A percentile compares a stretch with the other conserved stretches of the same genome.
Conservation (phyloP, 2,797 vertebrate genomes). For the Calcarius lapponicus region DNA sequence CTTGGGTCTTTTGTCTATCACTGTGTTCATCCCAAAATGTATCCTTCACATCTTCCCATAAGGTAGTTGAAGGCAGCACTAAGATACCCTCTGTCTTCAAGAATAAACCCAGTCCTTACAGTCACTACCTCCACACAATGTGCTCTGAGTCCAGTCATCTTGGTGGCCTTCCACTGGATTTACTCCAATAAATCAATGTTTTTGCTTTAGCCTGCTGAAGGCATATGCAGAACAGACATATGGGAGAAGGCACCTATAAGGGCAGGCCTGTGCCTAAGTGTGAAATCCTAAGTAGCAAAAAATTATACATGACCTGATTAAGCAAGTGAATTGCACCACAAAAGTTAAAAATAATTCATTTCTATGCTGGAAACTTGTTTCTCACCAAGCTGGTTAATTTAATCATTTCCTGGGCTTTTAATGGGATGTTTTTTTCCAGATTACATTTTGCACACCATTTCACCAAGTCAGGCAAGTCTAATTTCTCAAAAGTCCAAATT, state of each 20-base stretch:
- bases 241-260: neutral
- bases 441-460: neutral
- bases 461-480: neutral
- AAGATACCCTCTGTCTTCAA: neutral
- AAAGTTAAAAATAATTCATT: neutral
- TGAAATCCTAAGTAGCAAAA: neutral
- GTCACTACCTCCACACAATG: neutral
- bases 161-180: neutral
- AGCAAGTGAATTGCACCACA: neutral
- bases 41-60: neutral
- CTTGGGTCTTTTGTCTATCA: neutral
- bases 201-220: neutral
- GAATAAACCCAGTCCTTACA: neutral
- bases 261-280: neutral
- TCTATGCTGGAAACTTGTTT: neutral
- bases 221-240: accelerated
- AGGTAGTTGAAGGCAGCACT: neutral
- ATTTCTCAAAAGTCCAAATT: neutral
- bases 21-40: neutral
- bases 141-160: accelerated
- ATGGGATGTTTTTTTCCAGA: neutral
- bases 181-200: neutral
- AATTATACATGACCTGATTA: neutral
- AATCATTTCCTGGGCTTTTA: neutral
- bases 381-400: neutral